Base-by-base conservation (phyloP, 2,797 vertebrate genomes). In the Darevskia mixta region DNA sequence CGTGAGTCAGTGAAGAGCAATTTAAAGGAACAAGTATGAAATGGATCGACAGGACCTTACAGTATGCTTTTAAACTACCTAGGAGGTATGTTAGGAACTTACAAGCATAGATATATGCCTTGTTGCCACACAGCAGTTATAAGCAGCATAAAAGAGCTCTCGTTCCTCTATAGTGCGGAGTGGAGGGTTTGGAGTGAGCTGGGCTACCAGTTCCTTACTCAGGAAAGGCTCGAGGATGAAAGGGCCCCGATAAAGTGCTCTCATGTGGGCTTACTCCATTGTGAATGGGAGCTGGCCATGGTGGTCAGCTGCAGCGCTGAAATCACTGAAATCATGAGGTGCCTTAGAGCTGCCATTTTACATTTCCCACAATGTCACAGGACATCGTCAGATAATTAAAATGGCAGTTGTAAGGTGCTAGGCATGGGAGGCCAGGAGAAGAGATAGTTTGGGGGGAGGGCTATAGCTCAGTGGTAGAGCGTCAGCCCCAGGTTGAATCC, bases 1-100 rank as follows among this genome's bases (percentile, higher is more conserved):
- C n/a, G 27, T 86, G 58, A 85, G 17, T 89, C 88, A 67, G 58
- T 85, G 55, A 76, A 81, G 83, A 79, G 69, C 43, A 88, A 79
- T 73, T 64, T 73, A 58, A 84, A 85, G 61, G 72, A 67, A 77
- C 73, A 83, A 55, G 43, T 55, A 49, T 45, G 35, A 35, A 66
- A 49, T 20, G 67, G 8, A 77, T 82, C 32, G 35, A 55, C 43
- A 86, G 66, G 66, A 71, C 43, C 45, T 41, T 25, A 32, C 29
- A 64, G 13, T 7, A 77, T 66, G 20, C 49, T 29, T 29, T 87
- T 67, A 75, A 82, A 87, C 41, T 41, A 27, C 45, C 67, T 43
- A 23, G 32, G 9, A 81, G 29, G 15, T 64, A 64, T 64, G 5
- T 64, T 64, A 64, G 17, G 20, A 43, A 20, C 61, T 78, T 86